Percentiles rank a stretch among this genome's conserved stretches.
These are phyloP conservation scores for Pleuronectes platessa DNA, from an alignment of 2,113 vertebrate genomes.

Conservation along the genomic window DNA sequence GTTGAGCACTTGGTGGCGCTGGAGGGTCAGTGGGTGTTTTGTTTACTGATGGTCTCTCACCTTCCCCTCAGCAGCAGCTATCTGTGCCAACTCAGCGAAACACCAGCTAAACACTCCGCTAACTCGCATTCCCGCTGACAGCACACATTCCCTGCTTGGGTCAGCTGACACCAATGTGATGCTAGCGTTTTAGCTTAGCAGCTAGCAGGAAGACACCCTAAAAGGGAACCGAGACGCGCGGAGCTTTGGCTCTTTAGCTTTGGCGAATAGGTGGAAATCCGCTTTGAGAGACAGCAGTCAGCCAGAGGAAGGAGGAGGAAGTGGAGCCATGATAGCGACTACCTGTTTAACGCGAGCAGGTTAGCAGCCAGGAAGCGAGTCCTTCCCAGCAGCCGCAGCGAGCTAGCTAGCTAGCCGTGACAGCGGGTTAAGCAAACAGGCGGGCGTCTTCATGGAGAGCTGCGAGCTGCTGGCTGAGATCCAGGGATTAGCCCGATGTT, in stretches of 20 bases:
- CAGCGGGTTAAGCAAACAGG: background rate
- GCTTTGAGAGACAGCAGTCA: background rate
- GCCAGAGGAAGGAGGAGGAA: background rate
- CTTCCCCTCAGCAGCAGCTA: conserved; percentile 47
- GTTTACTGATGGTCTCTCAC: conserved; percentile 33
- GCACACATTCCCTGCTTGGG: conserved; percentile 34
- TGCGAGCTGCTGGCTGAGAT: background rate
- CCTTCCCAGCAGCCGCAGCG: conserved; percentile 34
- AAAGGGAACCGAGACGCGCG: background rate
- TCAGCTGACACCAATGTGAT: conserved; percentile 71
- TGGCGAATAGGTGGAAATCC: background rate
- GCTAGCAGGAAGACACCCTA: background rate
- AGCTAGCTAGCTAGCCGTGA: conserved; percentile 17
- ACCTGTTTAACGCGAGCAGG: background rate
- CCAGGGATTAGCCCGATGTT: background rate
- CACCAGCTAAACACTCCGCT: conserved; percentile 11
- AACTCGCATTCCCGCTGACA: conserved; percentile 65
- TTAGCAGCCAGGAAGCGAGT: conserved; percentile 8
- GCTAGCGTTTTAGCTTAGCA: conserved; percentile 52
- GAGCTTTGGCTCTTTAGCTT: background rate
- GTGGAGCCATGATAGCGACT: background rate
- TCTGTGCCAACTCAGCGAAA: background rate
- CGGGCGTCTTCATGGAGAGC: conserved; percentile 26
- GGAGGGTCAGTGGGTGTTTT: conserved; percentile 24
- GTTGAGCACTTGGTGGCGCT: conserved; percentile 52